A percentile compares a stretch with the other conserved stretches of the same genome.
phyloP scores from a whole-genome alignment of 2,888 invertebrate genomes.

The Idaea biselata region DNA sequence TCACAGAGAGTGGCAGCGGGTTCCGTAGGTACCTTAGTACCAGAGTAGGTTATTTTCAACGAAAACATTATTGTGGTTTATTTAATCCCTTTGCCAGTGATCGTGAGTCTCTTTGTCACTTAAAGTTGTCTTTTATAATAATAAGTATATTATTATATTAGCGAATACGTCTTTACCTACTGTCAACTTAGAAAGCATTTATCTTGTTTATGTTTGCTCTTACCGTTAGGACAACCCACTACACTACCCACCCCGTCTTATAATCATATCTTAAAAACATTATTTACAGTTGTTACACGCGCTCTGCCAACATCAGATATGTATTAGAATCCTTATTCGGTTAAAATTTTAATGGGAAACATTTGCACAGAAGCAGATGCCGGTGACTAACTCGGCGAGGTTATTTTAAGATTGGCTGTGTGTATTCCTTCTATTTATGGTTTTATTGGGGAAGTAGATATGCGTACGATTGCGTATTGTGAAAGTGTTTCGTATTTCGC shows the following conservation, averaged over 20 bases:
- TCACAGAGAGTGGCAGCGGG: conserved; percentile 16
- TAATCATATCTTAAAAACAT: not conserved
- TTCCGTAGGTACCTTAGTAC: not conserved
- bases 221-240: not conserved
- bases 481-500: conserved; percentile 54
- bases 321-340: conserved; percentile 43
- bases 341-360: conserved; percentile 43
- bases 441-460: conserved; percentile 42
- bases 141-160: not conserved
- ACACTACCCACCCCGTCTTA: not conserved
- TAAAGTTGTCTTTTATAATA: no score
- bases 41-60: not conserved
- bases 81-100: not conserved
- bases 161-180: not conserved
- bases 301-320: conserved; percentile 31
- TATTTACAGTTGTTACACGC: conserved; percentile 38
- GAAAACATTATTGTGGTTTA: not conserved
- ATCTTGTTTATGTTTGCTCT: not conserved
- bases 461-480: conserved; percentile 49
- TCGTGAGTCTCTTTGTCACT: no score
- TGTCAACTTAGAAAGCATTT: not conserved
- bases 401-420: conserved; percentile 54
- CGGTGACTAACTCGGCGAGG: conserved; percentile 40
- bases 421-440: conserved; percentile 47
- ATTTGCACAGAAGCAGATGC: conserved; percentile 47